A percentile compares a stretch with the other conserved stretches of the same genome.
Conservation (phyloP, 1,140 invertebrate species). For the Dendroctonus valens region DNA sequence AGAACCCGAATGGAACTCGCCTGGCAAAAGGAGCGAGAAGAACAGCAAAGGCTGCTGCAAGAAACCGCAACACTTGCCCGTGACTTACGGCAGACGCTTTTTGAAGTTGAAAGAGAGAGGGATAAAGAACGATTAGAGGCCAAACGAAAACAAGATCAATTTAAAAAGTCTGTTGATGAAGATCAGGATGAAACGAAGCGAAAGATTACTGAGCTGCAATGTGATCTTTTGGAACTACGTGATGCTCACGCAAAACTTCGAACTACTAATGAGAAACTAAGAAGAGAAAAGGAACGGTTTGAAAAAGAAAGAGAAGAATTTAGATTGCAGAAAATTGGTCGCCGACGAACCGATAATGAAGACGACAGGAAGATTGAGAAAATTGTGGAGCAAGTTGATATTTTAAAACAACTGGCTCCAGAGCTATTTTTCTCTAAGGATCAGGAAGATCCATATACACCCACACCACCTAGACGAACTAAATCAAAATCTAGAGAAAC, state of each 20-base stretch:
- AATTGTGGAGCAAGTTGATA: constrained; percentile 75
- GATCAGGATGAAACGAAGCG: constrained; percentile 86
- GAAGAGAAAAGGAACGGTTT: constrained; percentile 80
- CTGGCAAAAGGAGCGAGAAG: constrained; percentile 93
- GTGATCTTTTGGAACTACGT: constrained; percentile 80
- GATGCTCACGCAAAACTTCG: constrained; percentile 89
- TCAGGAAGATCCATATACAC: constrained; percentile 50
- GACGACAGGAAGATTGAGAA: constrained; percentile 66
- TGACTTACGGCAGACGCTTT: constrained; percentile 82
- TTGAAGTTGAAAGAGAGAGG: constrained; percentile 84
- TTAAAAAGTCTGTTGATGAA: constrained; percentile 80
- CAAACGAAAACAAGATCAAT: constrained; percentile 79
- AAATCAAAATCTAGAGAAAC: constrained; percentile 61
- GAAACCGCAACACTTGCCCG: constrained; percentile 89
- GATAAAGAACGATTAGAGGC: constrained; percentile 85
- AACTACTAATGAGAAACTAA: constrained; percentile 88
- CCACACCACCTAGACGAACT: constrained; percentile 58
- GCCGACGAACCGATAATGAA: constrained; percentile 58
- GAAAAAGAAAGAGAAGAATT: constrained; percentile 78
- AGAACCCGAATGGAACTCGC: constrained; percentile 88
- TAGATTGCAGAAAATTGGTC: constrained; percentile 54
- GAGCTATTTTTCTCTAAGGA: constrained; percentile 54
- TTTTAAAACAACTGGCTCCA: constrained; percentile 70
- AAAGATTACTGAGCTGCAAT: constrained; percentile 81
- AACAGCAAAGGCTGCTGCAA: constrained; percentile 84